Conservation (phyloP, 2,888 invertebrate genomes). For the Ditula angustiorana region DNA sequence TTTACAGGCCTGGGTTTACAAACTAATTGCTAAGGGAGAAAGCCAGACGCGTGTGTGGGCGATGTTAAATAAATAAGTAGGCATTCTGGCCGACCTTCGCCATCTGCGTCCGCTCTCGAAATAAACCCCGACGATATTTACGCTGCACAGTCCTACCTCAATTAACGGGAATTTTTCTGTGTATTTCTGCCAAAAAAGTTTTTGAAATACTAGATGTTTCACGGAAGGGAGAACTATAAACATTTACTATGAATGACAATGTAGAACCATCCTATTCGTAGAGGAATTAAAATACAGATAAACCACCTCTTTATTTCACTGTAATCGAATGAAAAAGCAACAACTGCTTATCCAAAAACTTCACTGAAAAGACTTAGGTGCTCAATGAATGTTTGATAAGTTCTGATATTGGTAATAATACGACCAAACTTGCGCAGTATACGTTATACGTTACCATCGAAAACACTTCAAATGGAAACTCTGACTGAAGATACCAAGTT, state of each 20-base stretch:
- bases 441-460: background rate
- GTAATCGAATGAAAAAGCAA: background rate
- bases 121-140: conserved; percentile 59
- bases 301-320: background rate
- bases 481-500: background rate
- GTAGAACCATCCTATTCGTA: no score
- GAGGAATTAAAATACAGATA: background rate
- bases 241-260: background rate
- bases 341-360: background rate
- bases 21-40: conserved; percentile 53
- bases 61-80: conserved; percentile 75
- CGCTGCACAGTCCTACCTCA: conserved; percentile 26
- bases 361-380: background rate
- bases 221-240: background rate
- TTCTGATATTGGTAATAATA: conserved; percentile 15
- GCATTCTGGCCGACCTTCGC: conserved; percentile 71
- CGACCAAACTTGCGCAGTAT: conserved; percentile 3
- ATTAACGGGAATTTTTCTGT: background rate
- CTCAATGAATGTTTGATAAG: background rate
- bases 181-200: background rate
- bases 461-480: background rate
- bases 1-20: conserved; percentile 34
- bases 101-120: conserved; percentile 75
- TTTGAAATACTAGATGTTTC: background rate
- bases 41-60: conserved; percentile 61